Evolutionary conservation across 2,113 vertebrate species (phyloP), one percentile per base, ranked within the genome.

Genomic region (Antigone vipio): DNA sequence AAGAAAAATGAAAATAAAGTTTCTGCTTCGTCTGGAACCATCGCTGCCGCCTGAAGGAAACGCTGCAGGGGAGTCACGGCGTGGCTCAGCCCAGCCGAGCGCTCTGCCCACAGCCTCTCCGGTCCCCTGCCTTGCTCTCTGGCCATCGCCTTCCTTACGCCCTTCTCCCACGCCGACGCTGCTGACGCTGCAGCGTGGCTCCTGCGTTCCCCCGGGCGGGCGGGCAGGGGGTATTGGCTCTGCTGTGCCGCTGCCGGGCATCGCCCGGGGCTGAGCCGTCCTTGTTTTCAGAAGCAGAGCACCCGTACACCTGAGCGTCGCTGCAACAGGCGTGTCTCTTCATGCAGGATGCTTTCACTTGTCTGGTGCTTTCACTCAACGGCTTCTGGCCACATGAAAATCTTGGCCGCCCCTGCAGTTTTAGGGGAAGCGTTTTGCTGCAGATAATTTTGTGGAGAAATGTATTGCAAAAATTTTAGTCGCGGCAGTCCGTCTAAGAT

Each of bases 271-370:
- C 53, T n/a, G 52, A 21, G 8, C 44, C n/a, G 8, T 5, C 50
- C 52, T 29, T 9, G 3, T 8, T 11, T 0, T 10, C 60, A 2
- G 15, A 50, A 45, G 20, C 67, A 6, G 49, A 18, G 29, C 8
- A 9, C 10, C 14, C 12, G 2, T 1, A 6, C 23, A 5, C 44
- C 9, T 0, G 50, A 4, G 52, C 5, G 0, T 15, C 6, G 1
- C 42, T 9, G 52, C 49, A 4, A 0, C 0, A 2, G 2, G 6
- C 1, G 0, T 4, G 3, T 29, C 67, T 26, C 18, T 2, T 22
- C 18, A 8, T 1, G 17, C 2, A 1, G 27, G 68, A 2, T 3
- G 53, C 63, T 12, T 27, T 6, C 26, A 10, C 45, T 5, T 10
- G 5, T 8, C 1, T 11, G 26, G 2, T 6, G 44, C 44, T 69